Evolutionary conservation across 2,888 invertebrate genomes (phyloP), one percentile per base, ranked within the genome.

Genomic region (Drosophila prostipennis): DNA sequence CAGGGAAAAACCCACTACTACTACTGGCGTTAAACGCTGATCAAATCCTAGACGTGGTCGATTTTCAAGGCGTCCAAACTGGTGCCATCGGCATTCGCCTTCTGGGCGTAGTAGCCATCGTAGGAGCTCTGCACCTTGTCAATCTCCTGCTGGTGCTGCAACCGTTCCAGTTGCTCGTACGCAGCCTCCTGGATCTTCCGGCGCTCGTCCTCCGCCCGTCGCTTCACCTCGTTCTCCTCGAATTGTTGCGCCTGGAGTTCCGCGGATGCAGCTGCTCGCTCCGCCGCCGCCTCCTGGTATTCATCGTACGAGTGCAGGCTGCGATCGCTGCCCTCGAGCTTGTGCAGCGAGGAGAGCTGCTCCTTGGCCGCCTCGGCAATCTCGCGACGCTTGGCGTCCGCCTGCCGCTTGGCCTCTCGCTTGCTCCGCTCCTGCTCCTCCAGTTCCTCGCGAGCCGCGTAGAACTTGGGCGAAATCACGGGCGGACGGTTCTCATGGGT

Each of bases 361-460:
- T 87, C 81, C 19, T 88, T 90, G 7, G 90, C 90, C 14, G 90
- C 89, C 29, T 90, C 91, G 8, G 90, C 91, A 6, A 90, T 90
- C 19, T 83, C 87, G 23, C 83, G 87, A 1, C 89, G 80, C 34
- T 88, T 83, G 1, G 64, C 72, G 2, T 88, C 88, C 6, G 88
- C 88, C 45, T 88, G 84, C 3, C 90, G 88, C 13, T 88, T 80
- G 0, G 86, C 86, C 49, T 89, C 90, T 0, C 83, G 79, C 59
- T 90, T 91, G 19, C 81, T 76, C 8, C 90, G 89, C 61, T 90
- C 84, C 29, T 88, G 88, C 14, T 83, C 76, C 46, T 83, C 82
- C 42, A 83, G 45, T 40, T 83, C 82, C 26, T 83, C 82, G 23
- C 82, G 88, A 0, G 82, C 82, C 0, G 82, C 82, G 70, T 83